These are phyloP conservation scores for Sussaba pulchella DNA, from an alignment of 2,888 invertebrate genomes.

Conservation along the genomic window DNA sequence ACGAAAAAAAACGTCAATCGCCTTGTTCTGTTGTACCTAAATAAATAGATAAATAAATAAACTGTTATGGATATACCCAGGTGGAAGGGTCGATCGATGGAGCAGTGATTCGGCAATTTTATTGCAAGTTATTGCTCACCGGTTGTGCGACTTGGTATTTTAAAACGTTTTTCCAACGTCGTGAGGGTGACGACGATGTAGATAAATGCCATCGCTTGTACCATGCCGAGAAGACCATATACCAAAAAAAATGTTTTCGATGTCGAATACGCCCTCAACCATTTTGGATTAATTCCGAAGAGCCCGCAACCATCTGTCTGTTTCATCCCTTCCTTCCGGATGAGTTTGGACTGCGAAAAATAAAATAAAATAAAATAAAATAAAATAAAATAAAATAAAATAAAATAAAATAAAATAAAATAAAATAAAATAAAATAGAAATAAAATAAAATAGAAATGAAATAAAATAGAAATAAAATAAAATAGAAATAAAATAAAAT, in stretches of 20 bases:
- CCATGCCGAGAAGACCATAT: constrained; percentile 88
- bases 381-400: too few species aligned
- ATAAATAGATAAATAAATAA: too few species aligned
- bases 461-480: too few species aligned
- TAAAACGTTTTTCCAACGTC: constrained; percentile 89
- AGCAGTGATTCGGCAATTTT: not conserved
- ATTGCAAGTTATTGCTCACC: constrained; percentile 83
- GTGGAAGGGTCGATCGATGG: not conserved
- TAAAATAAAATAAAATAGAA: too few species aligned
- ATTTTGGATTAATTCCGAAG: constrained; percentile 86
- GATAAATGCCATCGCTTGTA: constrained; percentile 88
- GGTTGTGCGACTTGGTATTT: constrained; percentile 89
- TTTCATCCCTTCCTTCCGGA: constrained; percentile 62
- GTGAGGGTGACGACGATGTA: constrained; percentile 88
- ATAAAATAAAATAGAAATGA: too few species aligned
- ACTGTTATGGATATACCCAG: not conserved
- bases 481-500: too few species aligned
- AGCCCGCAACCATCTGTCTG: constrained; percentile 85
- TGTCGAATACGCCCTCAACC: constrained; percentile 87
- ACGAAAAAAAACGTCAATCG: too few species aligned
- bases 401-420: too few species aligned
- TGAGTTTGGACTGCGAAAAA: constrained; percentile 42
- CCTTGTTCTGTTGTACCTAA: too few species aligned
- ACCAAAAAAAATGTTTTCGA: constrained; percentile 87
- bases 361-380: not conserved